A percentile compares a stretch with the other conserved stretches of the same genome.
These are phyloP conservation scores for Tor tambroides DNA, from an alignment of 2,113 vertebrate species.

Conservation along the genomic window DNA sequence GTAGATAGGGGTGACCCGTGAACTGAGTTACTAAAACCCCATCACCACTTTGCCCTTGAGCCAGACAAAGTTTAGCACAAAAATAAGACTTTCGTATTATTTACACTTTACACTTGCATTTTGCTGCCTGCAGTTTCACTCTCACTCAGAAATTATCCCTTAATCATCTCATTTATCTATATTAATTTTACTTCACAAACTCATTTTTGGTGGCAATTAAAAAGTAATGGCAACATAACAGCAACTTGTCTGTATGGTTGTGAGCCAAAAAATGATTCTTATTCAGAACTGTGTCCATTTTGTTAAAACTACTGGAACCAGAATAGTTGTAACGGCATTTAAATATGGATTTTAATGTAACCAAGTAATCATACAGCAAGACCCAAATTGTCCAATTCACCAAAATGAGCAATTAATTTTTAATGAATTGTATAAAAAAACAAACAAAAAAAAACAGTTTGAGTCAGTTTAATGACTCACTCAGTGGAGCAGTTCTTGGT, in stretches of 20 bases:
- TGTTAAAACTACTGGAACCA: background rate
- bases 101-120: slow-evolving; percentile 5
- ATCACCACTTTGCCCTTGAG: slow-evolving; percentile 10
- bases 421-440: background rate
- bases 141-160: background rate
- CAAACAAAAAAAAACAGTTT: too few relatives aligned
- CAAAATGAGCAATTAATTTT: background rate
- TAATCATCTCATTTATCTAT: background rate
- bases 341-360: background rate
- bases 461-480: background rate
- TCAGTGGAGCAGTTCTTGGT: background rate
- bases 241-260: background rate
- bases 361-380: background rate
- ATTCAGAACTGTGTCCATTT: background rate
- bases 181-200: background rate
- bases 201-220: background rate
- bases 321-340: background rate
- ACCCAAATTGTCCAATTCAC: background rate
- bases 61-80: slow-evolving; percentile 3
- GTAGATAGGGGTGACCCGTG: slow-evolving; percentile 11
- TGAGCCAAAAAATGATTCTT: background rate
- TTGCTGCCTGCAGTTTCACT: background rate
- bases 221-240: background rate
- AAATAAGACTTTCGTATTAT: slow-evolving; percentile 1
- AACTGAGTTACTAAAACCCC: slow-evolving; percentile 23